Percentiles rank a stretch among this genome's conserved stretches.
phyloP scores from a whole-genome alignment of 2,113 vertebrate species.

The Crotalus horridus region DNA sequence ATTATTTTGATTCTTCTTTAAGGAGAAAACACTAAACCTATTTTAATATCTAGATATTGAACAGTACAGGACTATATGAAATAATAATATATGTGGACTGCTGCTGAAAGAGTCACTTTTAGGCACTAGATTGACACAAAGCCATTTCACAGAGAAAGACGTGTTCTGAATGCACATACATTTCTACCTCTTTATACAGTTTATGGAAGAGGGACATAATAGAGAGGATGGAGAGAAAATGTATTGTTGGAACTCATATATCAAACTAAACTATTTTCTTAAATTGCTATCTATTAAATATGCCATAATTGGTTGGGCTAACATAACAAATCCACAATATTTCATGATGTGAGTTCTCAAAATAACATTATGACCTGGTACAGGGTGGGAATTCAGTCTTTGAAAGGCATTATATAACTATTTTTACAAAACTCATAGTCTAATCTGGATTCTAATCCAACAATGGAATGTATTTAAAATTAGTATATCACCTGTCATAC shows the following conservation, averaged over 20 bases:
- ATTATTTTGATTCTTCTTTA: background rate
- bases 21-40: background rate
- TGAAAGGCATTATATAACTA: background rate
- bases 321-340: background rate
- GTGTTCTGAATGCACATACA: background rate
- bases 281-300: background rate
- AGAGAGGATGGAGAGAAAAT: background rate
- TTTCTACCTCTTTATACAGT: background rate
- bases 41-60: background rate
- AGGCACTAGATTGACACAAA: background rate
- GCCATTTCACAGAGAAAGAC: background rate
- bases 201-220: background rate
- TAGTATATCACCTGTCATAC: background rate
- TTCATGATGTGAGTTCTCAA: background rate
- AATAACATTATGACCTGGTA: background rate
- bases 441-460: background rate
- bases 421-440: background rate
- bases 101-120: background rate
- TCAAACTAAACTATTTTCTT: background rate
- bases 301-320: background rate
- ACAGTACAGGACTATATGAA: background rate
- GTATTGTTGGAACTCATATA: background rate
- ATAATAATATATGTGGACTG: background rate
- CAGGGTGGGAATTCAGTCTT: background rate
- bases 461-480: background rate